Base-by-base conservation (phyloP, 2,888 invertebrate genomes). In the Sarcophaga carnaria region DNA sequence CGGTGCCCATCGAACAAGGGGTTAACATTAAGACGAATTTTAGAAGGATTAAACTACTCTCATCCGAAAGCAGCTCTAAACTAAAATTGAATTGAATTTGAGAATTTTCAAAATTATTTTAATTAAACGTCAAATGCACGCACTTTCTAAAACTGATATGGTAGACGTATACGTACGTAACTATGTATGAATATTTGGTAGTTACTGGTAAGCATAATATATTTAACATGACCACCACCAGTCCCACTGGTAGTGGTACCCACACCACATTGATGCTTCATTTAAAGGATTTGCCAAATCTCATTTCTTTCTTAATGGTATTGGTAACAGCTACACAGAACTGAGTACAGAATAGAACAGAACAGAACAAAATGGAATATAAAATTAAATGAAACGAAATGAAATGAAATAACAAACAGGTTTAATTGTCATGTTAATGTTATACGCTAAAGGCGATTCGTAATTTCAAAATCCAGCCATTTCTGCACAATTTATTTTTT, bases 391-490 rank as follows among this genome's bases (percentile, higher is more conserved):
- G 54, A 54, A 54, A 54, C 17, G 49, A 14, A 14, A 49, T 54
- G 54, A 54, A 54, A 54, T 54, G 14, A 12, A 17, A 54, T 37
- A 37, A 54, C 17, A 54, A 54, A 54, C 54, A 54, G 54, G 54
- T 54, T 54, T 54, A 54, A 54, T 54, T 17, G 54, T 54, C 17
- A 54, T 17, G 54, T 14, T 17, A 14, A 12, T 54, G 54, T 17
- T 54, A 37, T 37, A 37, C 37, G 37, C 37, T 77, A 37, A 49
- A 76, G 22, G 25, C 76, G 37, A 17, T n/a, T 70, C 20, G 25
- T 72, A 64, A 69, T 81, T 80, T 60, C 60, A 27, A 79, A 60
- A 60, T 76, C 22, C 37, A 67, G 64, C 67, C 79, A 64, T 75
- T 80, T 60, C 27, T 22, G 17, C 47, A 49, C 12, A 78, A 70